Evolutionary conservation across 2,113 vertebrate genomes (phyloP), one percentile per base, ranked within the genome.

Genomic region (Sebastes fasciatus): DNA sequence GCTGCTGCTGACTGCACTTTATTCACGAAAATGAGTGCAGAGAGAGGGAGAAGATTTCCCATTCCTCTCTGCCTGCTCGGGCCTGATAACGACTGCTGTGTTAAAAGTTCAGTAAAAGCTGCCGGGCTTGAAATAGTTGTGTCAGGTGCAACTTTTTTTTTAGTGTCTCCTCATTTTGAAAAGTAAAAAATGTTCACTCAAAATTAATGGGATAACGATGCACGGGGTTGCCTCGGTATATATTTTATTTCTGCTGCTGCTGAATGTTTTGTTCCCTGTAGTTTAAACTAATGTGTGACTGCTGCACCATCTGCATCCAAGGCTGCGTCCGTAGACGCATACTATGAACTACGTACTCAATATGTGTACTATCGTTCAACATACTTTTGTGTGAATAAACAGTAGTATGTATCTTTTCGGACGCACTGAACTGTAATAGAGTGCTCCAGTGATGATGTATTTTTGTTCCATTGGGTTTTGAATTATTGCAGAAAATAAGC

Each of bases 71-170:
- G 93, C 93, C 95, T 96, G 94, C 92, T 76, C 86, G 92, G 65
- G 78, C 74, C 93, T 93, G 95, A 96, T 95, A 95, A 96, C 92
- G 93, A 90, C 91, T 83, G 82, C 80, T 79, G 88, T 93, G 94
- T 90, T 93, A 88, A 91, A 93, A 94, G 94, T 95, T 95, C 92
- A 92, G 86, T 82, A 61, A 85, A 89, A 89, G 93, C 92, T 89
- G 90, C 89, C 52, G 72, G 86, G 79, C 86, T 92, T 88, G 87
- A 92, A 93, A 90, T 91, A 94, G 84, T 95, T 91, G 54, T 74
- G 76, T 93, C 73, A 85, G 90, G 92, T 84, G 88, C 85, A 92
- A 93, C 83, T 92, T 91, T 91, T 89, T 87, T 54, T 83, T 68
- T 51, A 80, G 54, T 46, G 46, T 84, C 72, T 76, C 63, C 52